Base-by-base conservation (phyloP, 2,888 invertebrate species). In the Drosophila anomalata region DNA sequence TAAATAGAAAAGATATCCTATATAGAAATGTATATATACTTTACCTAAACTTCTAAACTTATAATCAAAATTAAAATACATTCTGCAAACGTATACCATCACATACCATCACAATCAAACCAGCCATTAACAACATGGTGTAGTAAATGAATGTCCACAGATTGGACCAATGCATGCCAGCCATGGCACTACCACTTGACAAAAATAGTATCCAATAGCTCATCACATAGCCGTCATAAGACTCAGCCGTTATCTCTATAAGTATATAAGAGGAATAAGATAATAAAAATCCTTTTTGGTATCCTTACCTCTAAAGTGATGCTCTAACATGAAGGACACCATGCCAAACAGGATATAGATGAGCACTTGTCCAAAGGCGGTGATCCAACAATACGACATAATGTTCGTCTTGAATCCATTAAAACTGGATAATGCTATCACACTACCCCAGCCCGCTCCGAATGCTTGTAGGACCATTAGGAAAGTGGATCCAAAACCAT, bases 361-460 rank as follows among this genome's bases (percentile, higher is more conserved):
- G 0, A 85, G 62, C n/a, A 89, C 78, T 71, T 90, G 90, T 0
- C 77, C 79, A 8, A 89, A 53, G 8, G 79, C 78, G 58, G 89
- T 79, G 0, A 89, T 46, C 90, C 89, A 90, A 53, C 90, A 89
- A 20, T 84, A 86, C 11, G 55, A 73, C 90, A 94, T 93, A 77
- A 95, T 95, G 76, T 95, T 94, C 75, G 96, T 95, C 79, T 94
- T 93, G 87, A 96, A 96, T 70, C 93, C 93, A 89, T 96, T 97
- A 89, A 95, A 96, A 90, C 97, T 97, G 33, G 96, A 95, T 94
- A 96, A 95, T 78, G 96, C 95, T 61, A 96, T 93, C 41, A 97
- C 93, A 4, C 95, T 95, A 31, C 97, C 97, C 95, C 96, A 96
- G 0, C 96, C 96, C 0, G 96, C 95, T 0, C 97, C 97, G 26